A percentile compares a stretch with the other conserved stretches of the same genome.
Evolutionary conservation across 2,113 vertebrate species (phyloP).

Genomic region (Paraplagusia blochii): DNA sequence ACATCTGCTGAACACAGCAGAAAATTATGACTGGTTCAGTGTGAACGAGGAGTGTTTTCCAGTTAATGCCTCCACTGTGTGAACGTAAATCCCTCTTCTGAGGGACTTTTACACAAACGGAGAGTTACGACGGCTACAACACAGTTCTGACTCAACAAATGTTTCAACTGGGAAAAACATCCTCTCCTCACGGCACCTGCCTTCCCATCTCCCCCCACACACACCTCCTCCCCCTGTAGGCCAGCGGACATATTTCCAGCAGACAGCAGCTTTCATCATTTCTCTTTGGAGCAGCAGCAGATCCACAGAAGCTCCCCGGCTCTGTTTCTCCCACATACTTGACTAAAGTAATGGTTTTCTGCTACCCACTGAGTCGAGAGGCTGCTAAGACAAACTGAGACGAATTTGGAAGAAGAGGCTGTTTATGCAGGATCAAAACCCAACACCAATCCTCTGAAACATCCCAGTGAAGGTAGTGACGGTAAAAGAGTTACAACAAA

Average conservation of each 20-base stretch:
- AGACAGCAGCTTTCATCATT: constrained; percentile 44
- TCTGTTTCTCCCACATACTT: constrained; percentile 18
- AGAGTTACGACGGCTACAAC: constrained; percentile 32
- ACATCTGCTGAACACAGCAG: no score
- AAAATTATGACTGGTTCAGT: no score
- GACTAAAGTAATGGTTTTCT: constrained; percentile 26
- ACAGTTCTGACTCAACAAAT: constrained; percentile 50
- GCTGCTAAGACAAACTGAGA: constrained; percentile 19
- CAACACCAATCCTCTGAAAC: constrained; percentile 35
- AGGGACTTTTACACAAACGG: constrained; percentile 7
- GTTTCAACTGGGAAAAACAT: constrained; percentile 40
- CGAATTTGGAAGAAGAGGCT: constrained; percentile 16
- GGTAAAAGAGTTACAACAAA: constrained; percentile 8
- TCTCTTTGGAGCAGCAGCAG: constrained; percentile 37
- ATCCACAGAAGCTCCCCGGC: constrained; percentile 21
- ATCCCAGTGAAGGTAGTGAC: constrained; percentile 16
- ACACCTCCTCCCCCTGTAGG: constrained; percentile 1
- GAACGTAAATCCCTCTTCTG: not conserved
- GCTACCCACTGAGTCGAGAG: constrained; percentile 1
- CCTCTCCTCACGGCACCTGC: constrained; percentile 19
- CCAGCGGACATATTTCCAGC: constrained; percentile 1
- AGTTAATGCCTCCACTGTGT: not conserved
- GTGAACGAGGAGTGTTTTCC: constrained; percentile 3
- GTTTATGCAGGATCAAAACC: constrained; percentile 44
- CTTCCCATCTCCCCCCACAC: not conserved